Conservation (phyloP, 2,888 invertebrate genomes). For the Cremastinae sp. region DNA sequence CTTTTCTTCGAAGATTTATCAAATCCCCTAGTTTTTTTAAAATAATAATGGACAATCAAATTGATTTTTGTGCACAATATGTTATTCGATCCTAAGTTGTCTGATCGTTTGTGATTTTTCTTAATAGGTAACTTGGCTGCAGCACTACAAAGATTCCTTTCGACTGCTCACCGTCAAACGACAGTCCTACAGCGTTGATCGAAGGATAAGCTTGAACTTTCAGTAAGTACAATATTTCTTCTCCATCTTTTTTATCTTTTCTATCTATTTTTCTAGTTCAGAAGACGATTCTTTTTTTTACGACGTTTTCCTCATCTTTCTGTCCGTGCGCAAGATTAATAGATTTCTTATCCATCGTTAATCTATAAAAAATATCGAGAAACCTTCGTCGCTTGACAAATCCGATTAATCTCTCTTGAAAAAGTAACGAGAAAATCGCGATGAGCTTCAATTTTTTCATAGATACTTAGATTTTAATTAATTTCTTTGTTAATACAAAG, state of each 20-base stretch:
- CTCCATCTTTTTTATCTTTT: constrained; percentile 4
- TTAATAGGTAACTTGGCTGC: constrained; percentile 84
- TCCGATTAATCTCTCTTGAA: too few relatives aligned
- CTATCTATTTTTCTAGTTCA: background rate
- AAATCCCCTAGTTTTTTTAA: constrained; percentile 40
- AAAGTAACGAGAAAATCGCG: too few relatives aligned
- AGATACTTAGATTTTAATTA: background rate
- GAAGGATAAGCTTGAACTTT: constrained; percentile 83
- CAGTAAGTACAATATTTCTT: constrained; percentile 77
- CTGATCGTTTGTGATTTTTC: too few relatives aligned
- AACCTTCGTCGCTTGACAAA: too few relatives aligned
- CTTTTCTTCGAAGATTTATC: constrained; percentile 45
- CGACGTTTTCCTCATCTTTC: background rate
- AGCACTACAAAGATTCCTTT: constrained; percentile 82
- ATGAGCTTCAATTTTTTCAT: background rate
- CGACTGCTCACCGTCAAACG: constrained; percentile 84
- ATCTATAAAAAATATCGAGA: too few relatives aligned
- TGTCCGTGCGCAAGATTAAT: too few relatives aligned
- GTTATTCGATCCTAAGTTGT: too few relatives aligned
- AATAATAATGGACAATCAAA: too few relatives aligned
- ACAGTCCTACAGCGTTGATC: constrained; percentile 83
- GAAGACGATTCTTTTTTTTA: background rate
- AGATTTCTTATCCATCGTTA: too few relatives aligned
- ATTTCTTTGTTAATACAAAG: background rate
- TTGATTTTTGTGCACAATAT: too few relatives aligned